phyloP scores from a whole-genome alignment of 2,113 vertebrate species.

The Aegotheles bennettii region DNA sequence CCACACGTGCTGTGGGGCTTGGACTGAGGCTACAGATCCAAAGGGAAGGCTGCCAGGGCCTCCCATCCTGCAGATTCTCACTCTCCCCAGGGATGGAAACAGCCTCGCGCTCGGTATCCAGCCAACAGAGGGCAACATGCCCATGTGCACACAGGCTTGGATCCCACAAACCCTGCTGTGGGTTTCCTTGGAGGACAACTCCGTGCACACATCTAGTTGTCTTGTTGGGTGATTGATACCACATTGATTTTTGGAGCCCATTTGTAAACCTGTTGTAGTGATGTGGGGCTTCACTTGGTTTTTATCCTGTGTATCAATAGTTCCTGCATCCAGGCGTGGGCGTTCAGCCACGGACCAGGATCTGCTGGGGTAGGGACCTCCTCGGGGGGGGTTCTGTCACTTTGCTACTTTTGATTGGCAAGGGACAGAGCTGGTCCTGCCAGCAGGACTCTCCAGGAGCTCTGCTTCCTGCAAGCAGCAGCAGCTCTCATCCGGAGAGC shows the following conservation, averaged over 20 bases:
- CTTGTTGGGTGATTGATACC: neutral
- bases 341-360: neutral
- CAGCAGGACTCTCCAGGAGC: neutral
- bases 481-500: accelerated
- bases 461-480: neutral
- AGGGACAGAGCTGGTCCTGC: too few species aligned
- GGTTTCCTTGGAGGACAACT: neutral
- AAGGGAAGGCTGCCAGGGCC: neutral
- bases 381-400: neutral
- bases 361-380: neutral
- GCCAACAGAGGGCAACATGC: conserved; percentile 59
- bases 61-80: neutral
- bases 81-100: neutral
- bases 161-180: neutral
- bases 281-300: neutral
- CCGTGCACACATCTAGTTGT: neutral
- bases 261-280: neutral
- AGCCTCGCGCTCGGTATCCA: neutral
- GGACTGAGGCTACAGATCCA: neutral
- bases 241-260: accelerated
- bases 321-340: neutral
- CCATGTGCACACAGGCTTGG: neutral
- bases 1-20: accelerated
- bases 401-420: too few species aligned
- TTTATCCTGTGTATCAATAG: accelerated